phyloP scores from a whole-genome alignment of 1,140 invertebrate species.

The Apis cerana region DNA sequence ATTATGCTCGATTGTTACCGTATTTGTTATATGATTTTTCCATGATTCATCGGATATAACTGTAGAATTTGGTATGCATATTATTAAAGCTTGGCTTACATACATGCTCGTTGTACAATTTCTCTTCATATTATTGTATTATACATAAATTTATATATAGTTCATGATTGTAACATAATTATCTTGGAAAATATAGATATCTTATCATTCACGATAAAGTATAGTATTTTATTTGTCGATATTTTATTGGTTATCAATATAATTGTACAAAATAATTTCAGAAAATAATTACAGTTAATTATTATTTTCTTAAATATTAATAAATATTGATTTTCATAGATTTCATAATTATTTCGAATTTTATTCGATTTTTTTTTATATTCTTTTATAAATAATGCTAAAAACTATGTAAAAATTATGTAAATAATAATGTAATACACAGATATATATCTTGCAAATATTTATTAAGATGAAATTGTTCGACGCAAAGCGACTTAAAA shows the following conservation, averaged over 20 bases:
- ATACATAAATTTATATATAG: constrained; percentile 4
- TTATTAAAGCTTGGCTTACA: constrained; percentile 7
- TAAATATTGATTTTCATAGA: too few species aligned
- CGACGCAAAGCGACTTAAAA: neutral
- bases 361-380: neutral
- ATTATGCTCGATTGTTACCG: constrained; percentile 2
- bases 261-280: too few species aligned
- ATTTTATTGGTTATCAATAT: neutral
- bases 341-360: neutral
- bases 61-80: neutral
- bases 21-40: constrained; percentile 4
- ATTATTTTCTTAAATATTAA: too few species aligned
- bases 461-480: too few species aligned
- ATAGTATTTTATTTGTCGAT: neutral
- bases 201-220: neutral
- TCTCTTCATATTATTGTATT: neutral
- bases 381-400: too few species aligned
- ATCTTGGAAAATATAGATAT: neutral
- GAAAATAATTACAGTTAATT: neutral
- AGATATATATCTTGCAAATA: neutral
- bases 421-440: neutral
- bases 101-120: constrained; percentile 2
- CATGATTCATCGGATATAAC: constrained; percentile 23
- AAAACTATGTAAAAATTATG: too few species aligned
- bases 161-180: neutral